phyloP scores from a whole-genome alignment of 2,113 vertebrate genomes.

The Bujurquina vittata region DNA sequence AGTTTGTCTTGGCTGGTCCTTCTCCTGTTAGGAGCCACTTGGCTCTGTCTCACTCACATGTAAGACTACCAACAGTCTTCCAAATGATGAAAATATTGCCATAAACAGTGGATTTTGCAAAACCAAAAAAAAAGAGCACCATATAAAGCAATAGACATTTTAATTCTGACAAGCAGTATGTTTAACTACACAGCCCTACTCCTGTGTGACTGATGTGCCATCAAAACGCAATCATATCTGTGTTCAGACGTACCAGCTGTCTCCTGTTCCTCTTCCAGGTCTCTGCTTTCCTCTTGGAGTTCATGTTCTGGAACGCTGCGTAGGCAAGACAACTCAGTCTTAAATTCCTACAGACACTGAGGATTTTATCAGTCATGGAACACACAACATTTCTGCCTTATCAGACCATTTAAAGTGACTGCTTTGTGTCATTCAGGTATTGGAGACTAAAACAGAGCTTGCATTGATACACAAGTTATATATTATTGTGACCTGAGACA shows the following conservation, averaged over 20 bases:
- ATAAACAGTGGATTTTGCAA: background rate
- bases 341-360: background rate
- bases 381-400: background rate
- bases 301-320: slow-evolving; percentile 97
- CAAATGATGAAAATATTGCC: background rate
- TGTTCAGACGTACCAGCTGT: slow-evolving; percentile 86
- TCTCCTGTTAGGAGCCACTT: too few relatives aligned
- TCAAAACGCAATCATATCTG: background rate
- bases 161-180: background rate
- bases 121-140: background rate
- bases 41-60: background rate
- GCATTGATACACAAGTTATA: too few relatives aligned
- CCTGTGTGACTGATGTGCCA: background rate
- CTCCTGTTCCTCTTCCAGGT: slow-evolving; percentile 98
- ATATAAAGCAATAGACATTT: background rate
- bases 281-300: slow-evolving; percentile 99
- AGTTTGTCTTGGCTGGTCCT: too few relatives aligned
- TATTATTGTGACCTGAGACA: too few relatives aligned
- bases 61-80: background rate
- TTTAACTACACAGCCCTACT: background rate
- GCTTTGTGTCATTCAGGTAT: too few relatives aligned
- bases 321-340: background rate
- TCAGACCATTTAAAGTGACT: background rate
- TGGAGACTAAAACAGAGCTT: too few relatives aligned
- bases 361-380: background rate